These are phyloP conservation scores for Zootermopsis nevadensis DNA, from an alignment of 2,888 invertebrate species.

Conservation along the genomic window DNA sequence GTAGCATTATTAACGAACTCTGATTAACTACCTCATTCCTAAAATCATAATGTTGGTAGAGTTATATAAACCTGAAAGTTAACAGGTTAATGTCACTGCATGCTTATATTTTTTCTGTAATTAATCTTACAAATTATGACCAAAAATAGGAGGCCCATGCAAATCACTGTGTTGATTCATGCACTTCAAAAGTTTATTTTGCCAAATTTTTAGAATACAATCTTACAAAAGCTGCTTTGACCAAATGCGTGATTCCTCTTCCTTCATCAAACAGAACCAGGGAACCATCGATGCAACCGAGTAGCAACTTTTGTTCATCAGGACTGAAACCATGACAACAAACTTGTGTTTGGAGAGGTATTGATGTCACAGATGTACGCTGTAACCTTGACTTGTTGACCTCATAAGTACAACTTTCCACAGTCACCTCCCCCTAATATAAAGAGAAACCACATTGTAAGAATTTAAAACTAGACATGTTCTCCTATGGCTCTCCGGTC, in stretches of 20 bases:
- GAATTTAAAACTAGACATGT: too few relatives aligned
- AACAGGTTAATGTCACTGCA: too few relatives aligned
- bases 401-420: conserved; percentile 75
- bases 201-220: neutral
- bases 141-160: too few relatives aligned
- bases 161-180: too few relatives aligned
- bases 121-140: too few relatives aligned
- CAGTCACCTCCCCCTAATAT: conserved; percentile 73
- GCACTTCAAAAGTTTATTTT: too few relatives aligned
- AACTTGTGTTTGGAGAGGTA: conserved; percentile 77
- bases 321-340: conserved; percentile 75
- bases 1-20: too few relatives aligned
- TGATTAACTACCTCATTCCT: too few relatives aligned
- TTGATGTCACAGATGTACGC: conserved; percentile 74
- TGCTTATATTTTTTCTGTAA: too few relatives aligned
- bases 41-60: too few relatives aligned
- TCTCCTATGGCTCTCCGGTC: too few relatives aligned
- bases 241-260: conserved; percentile 78
- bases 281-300: conserved; percentile 88
- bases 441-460: neutral
- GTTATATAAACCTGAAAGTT: too few relatives aligned
- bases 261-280: conserved; percentile 82
- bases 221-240: conserved; percentile 84
- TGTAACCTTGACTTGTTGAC: conserved; percentile 71
- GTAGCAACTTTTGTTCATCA: conserved; percentile 78